Conservation (phyloP, 2,113 vertebrate species). For the Xenus cinereus region DNA sequence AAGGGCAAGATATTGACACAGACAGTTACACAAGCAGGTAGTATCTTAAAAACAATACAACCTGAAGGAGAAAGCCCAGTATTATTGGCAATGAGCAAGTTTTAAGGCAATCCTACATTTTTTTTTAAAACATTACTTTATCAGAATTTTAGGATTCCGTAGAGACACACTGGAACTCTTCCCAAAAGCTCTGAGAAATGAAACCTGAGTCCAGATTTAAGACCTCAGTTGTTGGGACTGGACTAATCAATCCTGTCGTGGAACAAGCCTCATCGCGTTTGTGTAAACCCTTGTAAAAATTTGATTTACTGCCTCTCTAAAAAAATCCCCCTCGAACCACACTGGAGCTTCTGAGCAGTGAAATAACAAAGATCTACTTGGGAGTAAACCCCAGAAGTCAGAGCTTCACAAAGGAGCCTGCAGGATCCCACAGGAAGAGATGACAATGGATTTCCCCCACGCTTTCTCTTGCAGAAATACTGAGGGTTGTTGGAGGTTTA, state of each 20-base stretch:
- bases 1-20: background rate
- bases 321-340: background rate
- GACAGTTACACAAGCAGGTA: background rate
- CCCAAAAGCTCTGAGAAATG: background rate
- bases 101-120: background rate
- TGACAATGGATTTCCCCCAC: background rate
- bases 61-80: background rate
- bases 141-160: background rate
- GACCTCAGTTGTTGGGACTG: background rate
- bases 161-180: background rate
- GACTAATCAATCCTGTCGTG: background rate
- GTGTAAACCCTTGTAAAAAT: background rate
- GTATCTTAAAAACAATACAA: background rate
- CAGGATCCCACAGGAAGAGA: background rate
- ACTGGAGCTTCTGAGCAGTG: background rate
- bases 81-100: background rate
- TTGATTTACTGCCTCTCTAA: background rate
- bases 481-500: background rate
- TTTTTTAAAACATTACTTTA: too few relatives aligned
- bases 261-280: background rate
- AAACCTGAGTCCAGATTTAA: background rate
- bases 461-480: background rate
- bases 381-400: background rate
- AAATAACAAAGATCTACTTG: background rate
- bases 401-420: background rate